Percentiles rank a stretch among this genome's conserved stretches.
These are phyloP conservation scores for Sinodicranocentrus sp. DNA, from an alignment of 2,888 invertebrate genomes.

Conservation along the genomic window DNA sequence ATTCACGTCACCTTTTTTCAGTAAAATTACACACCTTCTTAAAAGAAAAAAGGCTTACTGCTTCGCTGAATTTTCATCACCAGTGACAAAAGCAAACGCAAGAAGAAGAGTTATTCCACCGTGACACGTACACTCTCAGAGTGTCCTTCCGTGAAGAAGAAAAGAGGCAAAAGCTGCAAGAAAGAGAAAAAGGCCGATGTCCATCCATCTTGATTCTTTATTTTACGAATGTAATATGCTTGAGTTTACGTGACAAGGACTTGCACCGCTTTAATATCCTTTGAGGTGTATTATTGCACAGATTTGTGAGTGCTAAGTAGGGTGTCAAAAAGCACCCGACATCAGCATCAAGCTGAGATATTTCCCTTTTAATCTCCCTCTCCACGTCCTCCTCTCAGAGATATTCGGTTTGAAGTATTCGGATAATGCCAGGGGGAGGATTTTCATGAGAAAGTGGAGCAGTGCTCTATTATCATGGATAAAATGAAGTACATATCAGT, in stretches of 20 bases:
- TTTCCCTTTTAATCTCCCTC: conserved; percentile 34
- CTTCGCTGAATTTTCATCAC: conserved; percentile 42
- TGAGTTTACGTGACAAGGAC: too few species aligned
- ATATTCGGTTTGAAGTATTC: conserved; percentile 12
- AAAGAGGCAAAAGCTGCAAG: conserved; percentile 6
- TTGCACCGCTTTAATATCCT: not conserved
- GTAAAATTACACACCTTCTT: conserved; percentile 58
- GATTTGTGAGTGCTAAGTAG: conserved; percentile 51
- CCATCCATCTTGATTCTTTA: conserved; percentile 13
- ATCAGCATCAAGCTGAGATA: conserved; percentile 47
- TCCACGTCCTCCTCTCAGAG: conserved; percentile 18
- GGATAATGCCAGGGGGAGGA: conserved; percentile 8
- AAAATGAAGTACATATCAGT: conserved; percentile 36
- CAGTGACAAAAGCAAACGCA: conserved; percentile 5
- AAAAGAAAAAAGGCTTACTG: conserved; percentile 51
- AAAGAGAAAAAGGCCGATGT: conserved; percentile 29
- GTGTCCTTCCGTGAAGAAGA: conserved; percentile 24
- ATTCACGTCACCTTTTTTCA: conserved; percentile 20
- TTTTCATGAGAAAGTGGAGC: conserved; percentile 22
- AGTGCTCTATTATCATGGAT: conserved; percentile 1
- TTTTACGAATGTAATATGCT: too few species aligned
- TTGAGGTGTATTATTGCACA: not conserved
- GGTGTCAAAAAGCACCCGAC: conserved; percentile 59
- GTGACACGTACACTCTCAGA: conserved; percentile 49
- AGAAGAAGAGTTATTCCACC: conserved; percentile 49